These are phyloP conservation scores for Heterodera filipjevi DNA, from an alignment of 2,888 invertebrate genomes.

Conservation along the genomic window DNA sequence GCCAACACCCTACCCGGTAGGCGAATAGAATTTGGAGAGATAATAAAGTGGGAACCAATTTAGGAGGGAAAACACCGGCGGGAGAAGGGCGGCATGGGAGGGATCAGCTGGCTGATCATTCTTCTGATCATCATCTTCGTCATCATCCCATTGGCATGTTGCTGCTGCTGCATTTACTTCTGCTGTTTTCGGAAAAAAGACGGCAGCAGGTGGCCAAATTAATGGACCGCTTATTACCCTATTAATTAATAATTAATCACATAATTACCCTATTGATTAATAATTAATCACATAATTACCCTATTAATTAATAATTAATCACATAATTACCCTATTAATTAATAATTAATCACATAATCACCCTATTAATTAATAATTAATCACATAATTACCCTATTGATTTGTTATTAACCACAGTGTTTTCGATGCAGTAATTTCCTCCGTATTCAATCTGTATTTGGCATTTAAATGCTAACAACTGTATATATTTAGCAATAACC, in stretches of 20 bases:
- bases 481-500: neutral
- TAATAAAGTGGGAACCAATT: conserved; percentile 5
- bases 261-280: no score
- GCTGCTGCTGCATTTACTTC: conserved; percentile 59
- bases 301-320: no score
- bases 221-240: neutral
- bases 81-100: conserved; percentile 27
- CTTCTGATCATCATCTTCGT: conserved; percentile 48
- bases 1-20: conserved; percentile 26
- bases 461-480: neutral
- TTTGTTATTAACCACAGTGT: no score
- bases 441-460: no score
- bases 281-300: no score
- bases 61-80: conserved; percentile 32
- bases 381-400: no score
- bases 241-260: neutral
- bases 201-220: neutral
- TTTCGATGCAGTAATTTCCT: no score
- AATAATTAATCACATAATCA: no score
- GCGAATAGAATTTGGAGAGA: neutral
- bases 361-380: no score
- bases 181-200: conserved; percentile 55
- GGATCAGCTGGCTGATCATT: conserved; percentile 42
- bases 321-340: no score
- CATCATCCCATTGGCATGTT: conserved; percentile 56